Evolutionary conservation across 2,797 vertebrate species (phyloP), one percentile per base, ranked within the genome.

Genomic region (Myotis vivesi): DNA sequence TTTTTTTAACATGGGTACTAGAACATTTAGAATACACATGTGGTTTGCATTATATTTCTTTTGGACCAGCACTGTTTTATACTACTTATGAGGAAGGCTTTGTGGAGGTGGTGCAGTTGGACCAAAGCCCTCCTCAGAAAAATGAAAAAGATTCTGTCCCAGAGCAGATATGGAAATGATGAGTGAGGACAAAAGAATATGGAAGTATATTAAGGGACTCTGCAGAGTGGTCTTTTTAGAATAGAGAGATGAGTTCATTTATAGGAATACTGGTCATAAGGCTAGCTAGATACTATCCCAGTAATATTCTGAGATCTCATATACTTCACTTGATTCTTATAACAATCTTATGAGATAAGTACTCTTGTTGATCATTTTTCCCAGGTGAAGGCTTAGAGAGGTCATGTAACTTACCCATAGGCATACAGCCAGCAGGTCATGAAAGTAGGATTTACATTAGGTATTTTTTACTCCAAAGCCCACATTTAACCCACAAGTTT

Each of bases 91-190:
- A 94, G 55, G 44, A 77, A 90, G 36, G 8, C 12, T 83, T 92
- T 87, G 12, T 95, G 46, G 55, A 89, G 80, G 59, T 38, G 30
- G 28, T 89, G 20, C 15, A 36, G 15, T 92, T 89, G 76, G 76
- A 90, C 51, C 36, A 89, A 69, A 46, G 38, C 23, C 12, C 9
- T 72, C 51, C 55, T 94, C 91, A 83, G 57, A 89, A 87, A 84
- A 95, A 69, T 38, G n/a, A 49, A 55, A 79, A 69, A 3, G 17
- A 46, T 86, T 94, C 68, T 88, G 1, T 88, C 71, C 25, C 38
- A 73, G 53, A 92, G 73, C 16, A 84, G 57, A 59, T 94, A 15
- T 68, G 30, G 33, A 90, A 92, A 76, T 89, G 38, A 62, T 91
- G 49, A 30, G 5, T 93, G 44, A 92, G 46, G 57, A 82, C 44